Evolutionary conservation across 2,797 vertebrate genomes (phyloP).

Genomic region (Ibycter americanus): DNA sequence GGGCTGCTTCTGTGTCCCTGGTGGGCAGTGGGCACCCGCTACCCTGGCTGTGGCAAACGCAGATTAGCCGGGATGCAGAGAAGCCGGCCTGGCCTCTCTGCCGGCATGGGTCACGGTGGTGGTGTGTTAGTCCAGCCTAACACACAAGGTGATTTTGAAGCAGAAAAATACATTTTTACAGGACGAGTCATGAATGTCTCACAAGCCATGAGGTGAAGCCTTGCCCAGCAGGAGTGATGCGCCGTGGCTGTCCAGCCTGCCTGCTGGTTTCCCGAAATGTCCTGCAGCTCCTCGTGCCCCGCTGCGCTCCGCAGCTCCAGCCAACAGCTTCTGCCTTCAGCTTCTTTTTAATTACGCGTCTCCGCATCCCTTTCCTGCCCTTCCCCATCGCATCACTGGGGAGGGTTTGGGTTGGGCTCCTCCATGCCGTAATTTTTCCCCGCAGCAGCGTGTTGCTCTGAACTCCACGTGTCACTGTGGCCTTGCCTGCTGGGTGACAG

Average conservation of each 20-base stretch:
- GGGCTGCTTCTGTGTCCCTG: background rate
- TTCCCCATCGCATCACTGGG: background rate
- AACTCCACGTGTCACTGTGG: accelerated
- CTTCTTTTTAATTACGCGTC: background rate
- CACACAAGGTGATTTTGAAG: background rate
- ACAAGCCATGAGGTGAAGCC: background rate
- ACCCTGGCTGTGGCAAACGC: background rate
- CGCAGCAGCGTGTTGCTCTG: background rate
- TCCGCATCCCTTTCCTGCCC: background rate
- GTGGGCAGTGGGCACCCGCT: accelerated
- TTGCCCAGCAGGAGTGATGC: background rate
- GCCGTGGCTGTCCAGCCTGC: background rate
- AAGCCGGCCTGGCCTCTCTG: background rate
- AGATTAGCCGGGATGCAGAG: background rate
- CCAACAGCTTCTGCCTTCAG: background rate
- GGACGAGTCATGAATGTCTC: background rate
- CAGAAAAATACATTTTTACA: background rate
- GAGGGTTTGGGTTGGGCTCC: background rate
- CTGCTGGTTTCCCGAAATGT: background rate
- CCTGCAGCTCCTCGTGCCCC: background rate
- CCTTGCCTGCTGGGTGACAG: background rate
- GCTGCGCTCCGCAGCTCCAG: background rate
- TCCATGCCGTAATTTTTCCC: accelerated
- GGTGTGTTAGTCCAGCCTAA: accelerated
- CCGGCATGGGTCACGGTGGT: background rate